Evolutionary conservation across 2,797 vertebrate species (phyloP).

Genomic region (Ctenopoma kingsleyae): DNA sequence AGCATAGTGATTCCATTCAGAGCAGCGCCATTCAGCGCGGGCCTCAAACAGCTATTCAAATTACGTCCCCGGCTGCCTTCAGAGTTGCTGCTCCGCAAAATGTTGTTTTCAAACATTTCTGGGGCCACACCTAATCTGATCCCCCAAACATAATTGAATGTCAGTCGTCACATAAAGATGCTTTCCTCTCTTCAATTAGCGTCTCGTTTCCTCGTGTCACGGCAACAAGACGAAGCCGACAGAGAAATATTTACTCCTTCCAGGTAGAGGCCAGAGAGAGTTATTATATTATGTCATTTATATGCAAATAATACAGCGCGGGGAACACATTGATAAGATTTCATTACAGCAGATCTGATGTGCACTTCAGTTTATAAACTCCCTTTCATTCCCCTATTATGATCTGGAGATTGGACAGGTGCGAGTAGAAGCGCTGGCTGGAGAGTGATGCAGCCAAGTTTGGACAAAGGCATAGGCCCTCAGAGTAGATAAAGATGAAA

Average conservation of each 20-base stretch:
- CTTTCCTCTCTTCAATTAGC: conserved; percentile 86
- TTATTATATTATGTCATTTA: conserved; percentile 88
- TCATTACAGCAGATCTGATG: conserved; percentile 85
- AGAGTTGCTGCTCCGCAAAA: conserved; percentile 70
- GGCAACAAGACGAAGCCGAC: conserved; percentile 80
- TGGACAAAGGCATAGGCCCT: conserved; percentile 6
- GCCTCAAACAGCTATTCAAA: conserved; percentile 81
- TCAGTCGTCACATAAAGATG: conserved; percentile 86
- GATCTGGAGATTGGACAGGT: conserved; percentile 76
- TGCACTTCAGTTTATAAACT: conserved; percentile 85
- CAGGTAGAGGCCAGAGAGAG: conserved; percentile 74
- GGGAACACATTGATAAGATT: conserved; percentile 82
- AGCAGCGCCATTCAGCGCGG: conserved; percentile 70
- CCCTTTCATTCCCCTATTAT: conserved; percentile 84
- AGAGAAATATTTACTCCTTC: conserved; percentile 87
- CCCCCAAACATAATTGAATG: conserved; percentile 86
- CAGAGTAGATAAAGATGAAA: conserved; percentile 12
- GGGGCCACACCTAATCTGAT: conserved; percentile 83
- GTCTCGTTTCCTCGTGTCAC: conserved; percentile 77
- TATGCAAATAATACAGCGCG: conserved; percentile 87
- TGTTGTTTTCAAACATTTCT: conserved; percentile 83
- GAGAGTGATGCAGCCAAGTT: conserved; percentile 11
- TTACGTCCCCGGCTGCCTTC: conserved; percentile 70
- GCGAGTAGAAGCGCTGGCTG: conserved; percentile 47
- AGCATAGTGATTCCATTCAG: conserved; percentile 80